Conservation (phyloP, 1,140 invertebrate species). For the Leguminivora glycinivorella region DNA sequence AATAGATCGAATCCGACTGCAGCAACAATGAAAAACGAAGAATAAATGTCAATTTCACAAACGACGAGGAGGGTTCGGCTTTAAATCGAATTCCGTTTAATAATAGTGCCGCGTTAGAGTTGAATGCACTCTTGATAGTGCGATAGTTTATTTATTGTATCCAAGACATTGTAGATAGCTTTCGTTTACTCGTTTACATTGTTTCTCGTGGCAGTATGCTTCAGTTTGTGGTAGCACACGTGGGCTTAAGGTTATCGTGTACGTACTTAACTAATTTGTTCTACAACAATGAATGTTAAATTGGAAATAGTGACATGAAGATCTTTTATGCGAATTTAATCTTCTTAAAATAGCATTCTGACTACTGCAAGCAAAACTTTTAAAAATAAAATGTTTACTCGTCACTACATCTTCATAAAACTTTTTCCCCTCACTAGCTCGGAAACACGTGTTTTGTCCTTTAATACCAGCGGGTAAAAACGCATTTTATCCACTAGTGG, state of each 20-base stretch:
- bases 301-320: no score
- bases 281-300: no score
- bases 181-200: slow-evolving; percentile 27
- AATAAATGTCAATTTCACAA: slow-evolving; percentile 79
- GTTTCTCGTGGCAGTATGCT: slow-evolving; percentile 14
- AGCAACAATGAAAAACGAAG: slow-evolving; percentile 78
- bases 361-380: no score
- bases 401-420: no score
- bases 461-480: no score
- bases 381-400: no score
- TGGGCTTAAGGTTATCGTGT: not conserved
- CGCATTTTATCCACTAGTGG: no score
- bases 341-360: no score
- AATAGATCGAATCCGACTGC: slow-evolving; percentile 74
- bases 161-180: slow-evolving; percentile 49
- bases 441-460: no score
- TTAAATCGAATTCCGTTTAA: slow-evolving; percentile 78
- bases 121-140: slow-evolving; percentile 75
- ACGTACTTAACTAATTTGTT: not conserved
- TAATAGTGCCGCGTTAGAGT: slow-evolving; percentile 75
- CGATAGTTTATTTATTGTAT: slow-evolving; percentile 73
- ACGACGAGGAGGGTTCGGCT: slow-evolving; percentile 76
- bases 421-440: no score
- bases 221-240: not conserved
- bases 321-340: no score